These are phyloP conservation scores for Cistogaster globosa DNA, from an alignment of 2,888 invertebrate genomes.

Conservation along the genomic window DNA sequence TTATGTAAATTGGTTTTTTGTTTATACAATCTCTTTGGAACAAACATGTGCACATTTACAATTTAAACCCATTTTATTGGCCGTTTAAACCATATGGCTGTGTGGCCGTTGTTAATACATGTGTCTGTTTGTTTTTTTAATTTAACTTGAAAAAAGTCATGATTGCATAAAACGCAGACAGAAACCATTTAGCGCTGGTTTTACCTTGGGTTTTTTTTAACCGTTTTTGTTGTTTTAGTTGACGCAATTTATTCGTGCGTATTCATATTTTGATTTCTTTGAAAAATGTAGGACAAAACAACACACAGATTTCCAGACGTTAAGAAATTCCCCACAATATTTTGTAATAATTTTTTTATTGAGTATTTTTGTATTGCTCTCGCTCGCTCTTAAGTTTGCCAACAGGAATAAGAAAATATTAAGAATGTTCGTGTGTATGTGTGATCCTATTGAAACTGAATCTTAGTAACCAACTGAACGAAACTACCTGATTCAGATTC, in stretches of 20 bases:
- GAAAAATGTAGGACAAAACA: constrained; percentile 56
- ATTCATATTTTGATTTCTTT: constrained; percentile 42
- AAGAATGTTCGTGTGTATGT: too few species aligned
- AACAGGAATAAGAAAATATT: too few species aligned
- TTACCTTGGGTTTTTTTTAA: constrained; percentile 44
- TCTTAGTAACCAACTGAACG: too few species aligned
- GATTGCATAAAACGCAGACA: constrained; percentile 30
- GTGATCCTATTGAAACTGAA: too few species aligned
- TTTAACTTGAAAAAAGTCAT: background rate
- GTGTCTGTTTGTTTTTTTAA: constrained; percentile 17
- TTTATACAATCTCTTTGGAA: constrained; percentile 6
- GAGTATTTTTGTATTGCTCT: too few species aligned
- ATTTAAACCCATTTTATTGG: background rate
- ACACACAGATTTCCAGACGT: background rate
- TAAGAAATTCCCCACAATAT: background rate
- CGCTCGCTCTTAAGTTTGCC: too few species aligned
- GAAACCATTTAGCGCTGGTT: constrained; percentile 51
- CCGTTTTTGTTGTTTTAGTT: constrained; percentile 17
- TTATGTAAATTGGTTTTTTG: constrained; percentile 62
- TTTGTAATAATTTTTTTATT: background rate
- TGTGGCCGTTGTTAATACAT: constrained; percentile 39
- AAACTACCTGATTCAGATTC: too few species aligned
- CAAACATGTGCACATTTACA: background rate
- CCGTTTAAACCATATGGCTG: constrained; percentile 33
- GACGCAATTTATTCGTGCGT: constrained; percentile 48